Evolutionary conservation across 2,888 invertebrate genomes (phyloP).

Genomic region (Adela reaumurella): DNA sequence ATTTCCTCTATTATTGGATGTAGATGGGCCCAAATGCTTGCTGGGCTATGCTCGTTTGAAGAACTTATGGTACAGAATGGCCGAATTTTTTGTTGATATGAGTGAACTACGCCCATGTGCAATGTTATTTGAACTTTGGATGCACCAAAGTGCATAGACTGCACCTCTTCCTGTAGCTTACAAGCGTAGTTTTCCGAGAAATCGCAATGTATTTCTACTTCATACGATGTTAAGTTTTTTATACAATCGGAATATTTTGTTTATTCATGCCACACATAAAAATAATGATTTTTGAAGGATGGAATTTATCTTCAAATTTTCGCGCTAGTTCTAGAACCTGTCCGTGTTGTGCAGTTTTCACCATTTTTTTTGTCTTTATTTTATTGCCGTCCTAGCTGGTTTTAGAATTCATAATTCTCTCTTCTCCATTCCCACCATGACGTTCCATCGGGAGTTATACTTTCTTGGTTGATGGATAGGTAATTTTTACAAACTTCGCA

Average conservation of each 20-base stretch:
- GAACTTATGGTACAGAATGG: too few relatives aligned
- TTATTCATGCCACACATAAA: slow-evolving; percentile 2
- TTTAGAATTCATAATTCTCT: too few relatives aligned
- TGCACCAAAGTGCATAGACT: slow-evolving; percentile 8
- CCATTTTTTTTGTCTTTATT: too few relatives aligned
- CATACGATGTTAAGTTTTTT: slow-evolving; percentile 1
- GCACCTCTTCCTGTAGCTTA: slow-evolving; percentile 7
- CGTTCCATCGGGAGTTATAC: too few relatives aligned
- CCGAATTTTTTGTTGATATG: too few relatives aligned
- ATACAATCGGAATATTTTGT: slow-evolving; percentile 6
- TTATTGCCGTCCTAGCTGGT: too few relatives aligned
- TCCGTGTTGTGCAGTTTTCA: too few relatives aligned
- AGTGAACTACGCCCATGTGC: slow-evolving; percentile 4
- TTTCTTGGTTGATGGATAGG: too few relatives aligned
- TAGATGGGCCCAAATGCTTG: background rate
- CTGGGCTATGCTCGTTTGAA: background rate
- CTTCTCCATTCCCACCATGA: too few relatives aligned
- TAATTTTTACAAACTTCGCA: too few relatives aligned
- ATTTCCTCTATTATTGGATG: too few relatives aligned
- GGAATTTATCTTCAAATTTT: slow-evolving; percentile 7
- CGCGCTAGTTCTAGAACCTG: too few relatives aligned
- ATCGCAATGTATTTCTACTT: background rate
- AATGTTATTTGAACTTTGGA: slow-evolving; percentile 9
- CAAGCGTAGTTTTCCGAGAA: slow-evolving; percentile 5
- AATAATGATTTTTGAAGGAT: slow-evolving; percentile 8